Conservation (phyloP, 2,888 invertebrate species). For the Leucophenga montana region DNA sequence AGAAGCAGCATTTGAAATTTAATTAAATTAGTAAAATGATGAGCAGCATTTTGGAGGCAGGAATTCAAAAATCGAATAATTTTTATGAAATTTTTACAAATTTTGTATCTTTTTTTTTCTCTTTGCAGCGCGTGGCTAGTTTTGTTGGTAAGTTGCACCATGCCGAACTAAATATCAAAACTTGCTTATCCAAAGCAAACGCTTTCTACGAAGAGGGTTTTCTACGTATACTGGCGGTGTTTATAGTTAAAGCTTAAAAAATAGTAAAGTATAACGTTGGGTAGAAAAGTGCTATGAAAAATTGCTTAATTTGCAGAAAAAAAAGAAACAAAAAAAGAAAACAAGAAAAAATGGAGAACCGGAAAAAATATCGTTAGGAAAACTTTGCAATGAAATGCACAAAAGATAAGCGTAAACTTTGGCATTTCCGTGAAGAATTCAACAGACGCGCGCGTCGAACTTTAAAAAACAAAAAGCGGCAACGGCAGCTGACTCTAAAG, state of each 20-base stretch:
- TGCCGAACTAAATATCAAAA: conserved; percentile 17
- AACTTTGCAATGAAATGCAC: conserved; percentile 20
- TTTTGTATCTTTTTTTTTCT: neutral
- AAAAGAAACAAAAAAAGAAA: conserved; percentile 22
- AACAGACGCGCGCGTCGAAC: conserved; percentile 36
- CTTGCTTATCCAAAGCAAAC: conserved; percentile 16
- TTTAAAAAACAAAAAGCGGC: neutral
- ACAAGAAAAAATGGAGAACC: conserved; percentile 8
- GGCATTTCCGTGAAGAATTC: conserved; percentile 41
- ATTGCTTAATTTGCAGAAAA: conserved; percentile 48
- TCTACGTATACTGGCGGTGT: neutral
- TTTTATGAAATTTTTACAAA: neutral
- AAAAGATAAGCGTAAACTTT: conserved; percentile 44
- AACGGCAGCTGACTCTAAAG: neutral
- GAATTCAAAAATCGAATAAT: too few relatives aligned
- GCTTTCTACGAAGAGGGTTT: too few relatives aligned
- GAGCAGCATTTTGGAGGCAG: too few relatives aligned
- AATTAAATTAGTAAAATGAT: conserved; percentile 13
- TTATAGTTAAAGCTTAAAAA: neutral
- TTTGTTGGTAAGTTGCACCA: neutral
- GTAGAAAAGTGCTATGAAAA: conserved; percentile 47
- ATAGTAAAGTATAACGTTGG: neutral
- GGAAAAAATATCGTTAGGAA: conserved; percentile 32
- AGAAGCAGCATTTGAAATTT: neutral
- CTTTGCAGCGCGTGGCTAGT: neutral